Evolutionary conservation across 2,888 invertebrate genomes (phyloP).

Genomic region (Allygus modestus): DNA sequence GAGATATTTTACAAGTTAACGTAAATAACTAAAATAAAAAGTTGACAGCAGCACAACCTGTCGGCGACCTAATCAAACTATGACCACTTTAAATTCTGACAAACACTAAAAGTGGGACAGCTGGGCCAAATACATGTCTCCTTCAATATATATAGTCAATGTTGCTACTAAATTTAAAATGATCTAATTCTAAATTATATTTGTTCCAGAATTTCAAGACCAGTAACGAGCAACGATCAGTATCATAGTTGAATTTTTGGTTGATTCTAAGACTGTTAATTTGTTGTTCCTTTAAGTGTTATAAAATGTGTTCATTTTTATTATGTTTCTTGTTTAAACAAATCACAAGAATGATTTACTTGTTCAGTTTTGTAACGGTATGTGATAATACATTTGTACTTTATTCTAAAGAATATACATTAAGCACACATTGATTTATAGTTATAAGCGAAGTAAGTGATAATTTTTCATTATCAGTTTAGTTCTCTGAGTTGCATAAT

Average conservation of each 20-base stretch:
- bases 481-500: neutral
- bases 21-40: no score
- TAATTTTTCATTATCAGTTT: constrained; percentile 24
- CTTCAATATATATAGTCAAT: no score
- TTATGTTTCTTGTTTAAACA: neutral
- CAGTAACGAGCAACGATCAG: constrained; percentile 47
- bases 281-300: constrained; percentile 51
- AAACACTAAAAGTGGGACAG: no score
- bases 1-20: no score
- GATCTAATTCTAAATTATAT: neutral
- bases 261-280: constrained; percentile 55
- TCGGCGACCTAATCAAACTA: no score
- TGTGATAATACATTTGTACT: constrained; percentile 49
- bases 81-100: no score
- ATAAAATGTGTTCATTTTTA: constrained; percentile 38
- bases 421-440: constrained; percentile 23
- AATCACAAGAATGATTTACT: constrained; percentile 7
- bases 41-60: no score
- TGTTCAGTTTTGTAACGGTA: constrained; percentile 33
- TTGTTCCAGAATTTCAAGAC: constrained; percentile 37
- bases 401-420: constrained; percentile 17
- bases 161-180: no score
- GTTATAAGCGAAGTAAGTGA: constrained; percentile 33
- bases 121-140: no score
- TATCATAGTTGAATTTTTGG: constrained; percentile 29